phyloP scores from a whole-genome alignment of 2,888 invertebrate genomes.

The Bombylius major region DNA sequence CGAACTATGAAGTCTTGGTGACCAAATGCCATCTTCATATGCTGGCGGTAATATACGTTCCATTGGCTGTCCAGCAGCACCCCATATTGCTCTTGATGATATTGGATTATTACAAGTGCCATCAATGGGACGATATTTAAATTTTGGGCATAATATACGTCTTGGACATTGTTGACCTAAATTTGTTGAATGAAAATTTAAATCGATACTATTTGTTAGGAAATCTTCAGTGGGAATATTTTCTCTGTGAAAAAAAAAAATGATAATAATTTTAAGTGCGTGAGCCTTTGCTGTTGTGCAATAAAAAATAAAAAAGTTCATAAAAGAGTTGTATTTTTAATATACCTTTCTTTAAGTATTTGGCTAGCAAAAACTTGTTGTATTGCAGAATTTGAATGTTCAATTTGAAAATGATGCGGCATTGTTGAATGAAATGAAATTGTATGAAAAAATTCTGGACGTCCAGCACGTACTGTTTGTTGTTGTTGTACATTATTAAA shows the following conservation, averaged over 20 bases:
- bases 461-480: constrained; percentile 28
- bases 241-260: not conserved
- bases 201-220: constrained; percentile 27
- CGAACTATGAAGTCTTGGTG: constrained; percentile 31
- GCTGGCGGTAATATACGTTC: constrained; percentile 53
- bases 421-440: constrained; percentile 30
- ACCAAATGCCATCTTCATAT: constrained; percentile 49
- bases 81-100: constrained; percentile 43
- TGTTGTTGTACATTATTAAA: constrained; percentile 19
- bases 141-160: constrained; percentile 36
- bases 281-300: no score
- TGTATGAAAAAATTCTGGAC: constrained; percentile 32
- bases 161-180: constrained; percentile 29
- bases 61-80: constrained; percentile 51
- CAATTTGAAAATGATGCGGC: constrained; percentile 33
- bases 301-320: no score
- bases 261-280: no score
- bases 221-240: constrained; percentile 28
- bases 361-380: constrained; percentile 41
- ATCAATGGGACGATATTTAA: constrained; percentile 56
- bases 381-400: constrained; percentile 38
- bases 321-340: not conserved
- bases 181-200: constrained; percentile 24
- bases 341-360: constrained; percentile 38
- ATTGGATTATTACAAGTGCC: constrained; percentile 72